phyloP scores from a whole-genome alignment of 2,113 vertebrate species.

The Xenopus laevis region DNA sequence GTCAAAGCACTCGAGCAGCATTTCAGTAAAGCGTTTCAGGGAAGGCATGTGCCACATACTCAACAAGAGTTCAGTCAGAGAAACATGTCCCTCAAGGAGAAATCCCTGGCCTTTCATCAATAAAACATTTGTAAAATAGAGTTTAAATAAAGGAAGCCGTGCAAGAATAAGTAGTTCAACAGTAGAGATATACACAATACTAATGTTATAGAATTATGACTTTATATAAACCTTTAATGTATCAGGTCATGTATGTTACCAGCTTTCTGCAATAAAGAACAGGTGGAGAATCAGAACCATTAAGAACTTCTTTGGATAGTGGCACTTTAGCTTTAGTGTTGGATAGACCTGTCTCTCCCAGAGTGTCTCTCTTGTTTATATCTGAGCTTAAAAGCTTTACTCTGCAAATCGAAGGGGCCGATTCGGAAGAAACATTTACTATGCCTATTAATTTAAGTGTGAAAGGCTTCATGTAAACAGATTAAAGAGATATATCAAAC shows the following conservation, averaged over 20 bases:
- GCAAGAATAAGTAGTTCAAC: background rate
- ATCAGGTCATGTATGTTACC: too few relatives aligned
- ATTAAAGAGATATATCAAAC: background rate
- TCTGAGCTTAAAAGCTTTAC: background rate
- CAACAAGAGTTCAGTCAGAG: constrained; percentile 24
- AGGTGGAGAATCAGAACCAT: too few relatives aligned
- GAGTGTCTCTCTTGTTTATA: background rate
- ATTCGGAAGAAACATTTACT: background rate
- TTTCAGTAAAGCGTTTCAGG: background rate
- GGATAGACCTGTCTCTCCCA: background rate
- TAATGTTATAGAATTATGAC: too few relatives aligned
- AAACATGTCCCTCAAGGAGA: constrained; percentile 2
- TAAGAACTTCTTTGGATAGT: too few relatives aligned
- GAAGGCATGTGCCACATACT: constrained; percentile 1
- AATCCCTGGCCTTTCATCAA: background rate
- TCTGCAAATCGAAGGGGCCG: background rate
- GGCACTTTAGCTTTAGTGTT: too few relatives aligned
- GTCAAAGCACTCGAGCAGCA: constrained; percentile 1
- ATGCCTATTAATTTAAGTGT: background rate
- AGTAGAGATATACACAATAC: too few relatives aligned
- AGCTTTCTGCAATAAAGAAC: too few relatives aligned
- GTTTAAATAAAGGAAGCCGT: background rate
- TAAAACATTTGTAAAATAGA: constrained; percentile 15
- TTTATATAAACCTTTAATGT: too few relatives aligned
- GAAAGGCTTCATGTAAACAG: background rate